Conservation (phyloP, 2,888 invertebrate genomes). For the Oscheius sp. region DNA sequence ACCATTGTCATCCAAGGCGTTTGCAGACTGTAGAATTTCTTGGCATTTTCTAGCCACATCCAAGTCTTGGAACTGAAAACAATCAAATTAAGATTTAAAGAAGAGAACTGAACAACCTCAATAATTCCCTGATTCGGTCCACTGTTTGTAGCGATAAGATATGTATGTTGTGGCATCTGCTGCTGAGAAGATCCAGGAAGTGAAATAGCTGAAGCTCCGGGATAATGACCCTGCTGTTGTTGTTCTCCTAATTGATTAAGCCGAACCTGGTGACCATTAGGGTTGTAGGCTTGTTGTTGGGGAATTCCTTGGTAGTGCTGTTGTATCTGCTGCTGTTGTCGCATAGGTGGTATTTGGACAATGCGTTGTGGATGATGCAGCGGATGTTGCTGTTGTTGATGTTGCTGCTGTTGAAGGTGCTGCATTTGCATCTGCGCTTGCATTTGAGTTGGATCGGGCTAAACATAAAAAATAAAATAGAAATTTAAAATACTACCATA, state of each 20-base stretch:
- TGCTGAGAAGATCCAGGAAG: conserved; percentile 17
- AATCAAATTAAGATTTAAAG: background rate
- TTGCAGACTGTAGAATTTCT: conserved; percentile 95
- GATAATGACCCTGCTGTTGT: too few relatives aligned
- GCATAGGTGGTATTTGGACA: conserved; percentile 30
- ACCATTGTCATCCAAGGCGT: conserved; percentile 92
- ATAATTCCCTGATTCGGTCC: background rate
- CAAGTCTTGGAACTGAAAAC: conserved; percentile 77
- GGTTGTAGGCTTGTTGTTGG: conserved; percentile 19
- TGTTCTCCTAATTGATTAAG: background rate
- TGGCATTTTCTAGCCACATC: conserved; percentile 80
- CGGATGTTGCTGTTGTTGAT: background rate
- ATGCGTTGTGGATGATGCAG: conserved; percentile 35
- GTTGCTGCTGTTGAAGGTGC: background rate
- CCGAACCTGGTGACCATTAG: background rate
- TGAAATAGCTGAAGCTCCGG: background rate
- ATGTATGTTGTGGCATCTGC: too few relatives aligned
- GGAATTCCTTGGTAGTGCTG: conserved; percentile 14
- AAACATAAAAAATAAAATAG: too few relatives aligned
- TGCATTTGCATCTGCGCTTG: background rate
- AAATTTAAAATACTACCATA: too few relatives aligned
- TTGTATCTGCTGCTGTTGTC: conserved; percentile 27
- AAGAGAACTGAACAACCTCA: background rate
- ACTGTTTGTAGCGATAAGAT: too few relatives aligned
- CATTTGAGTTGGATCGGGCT: background rate